These are phyloP conservation scores for Corydoras maculifer DNA, from an alignment of 2,113 vertebrate genomes.

Conservation along the genomic window DNA sequence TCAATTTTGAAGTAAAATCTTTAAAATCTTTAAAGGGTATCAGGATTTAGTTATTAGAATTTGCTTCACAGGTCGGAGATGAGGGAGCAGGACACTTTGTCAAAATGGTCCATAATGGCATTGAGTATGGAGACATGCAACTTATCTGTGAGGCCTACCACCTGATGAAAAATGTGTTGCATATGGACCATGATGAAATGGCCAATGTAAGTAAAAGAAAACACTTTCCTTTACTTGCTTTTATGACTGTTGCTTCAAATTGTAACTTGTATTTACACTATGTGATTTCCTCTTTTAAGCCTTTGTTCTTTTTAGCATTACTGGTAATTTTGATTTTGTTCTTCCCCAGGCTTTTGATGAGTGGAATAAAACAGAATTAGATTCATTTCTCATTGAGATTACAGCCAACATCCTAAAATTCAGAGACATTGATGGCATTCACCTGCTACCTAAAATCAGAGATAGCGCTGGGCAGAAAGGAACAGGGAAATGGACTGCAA, in stretches of 20 bases:
- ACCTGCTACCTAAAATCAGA: constrained; percentile 86
- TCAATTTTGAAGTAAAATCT: no score
- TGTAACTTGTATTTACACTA: no score
- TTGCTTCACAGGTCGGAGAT: constrained; percentile 82
- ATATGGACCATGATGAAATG: constrained; percentile 86
- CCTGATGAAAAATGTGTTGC: constrained; percentile 89
- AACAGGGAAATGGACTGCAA: constrained; percentile 96
- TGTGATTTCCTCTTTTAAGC: no score
- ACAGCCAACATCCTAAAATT: constrained; percentile 90
- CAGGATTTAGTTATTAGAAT: neutral
- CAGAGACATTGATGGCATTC: constrained; percentile 70
- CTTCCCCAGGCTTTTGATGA: constrained; percentile 72
- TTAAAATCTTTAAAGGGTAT: no score
- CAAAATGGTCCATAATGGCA: constrained; percentile 99
- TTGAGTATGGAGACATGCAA: constrained; percentile 99
- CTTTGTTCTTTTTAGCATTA: no score
- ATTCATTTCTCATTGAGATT: constrained; percentile 97
- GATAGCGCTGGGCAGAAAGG: constrained; percentile 96
- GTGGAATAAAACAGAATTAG: constrained; percentile 95
- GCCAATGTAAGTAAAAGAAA: constrained; percentile 70
- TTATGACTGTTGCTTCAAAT: neutral
- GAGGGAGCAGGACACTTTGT: constrained; percentile 94
- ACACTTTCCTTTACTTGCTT: neutral
- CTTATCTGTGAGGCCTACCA: constrained; percentile 97
- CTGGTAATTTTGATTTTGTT: neutral